phyloP scores from a whole-genome alignment of 2,113 vertebrate species.

The Raja brachyura region DNA sequence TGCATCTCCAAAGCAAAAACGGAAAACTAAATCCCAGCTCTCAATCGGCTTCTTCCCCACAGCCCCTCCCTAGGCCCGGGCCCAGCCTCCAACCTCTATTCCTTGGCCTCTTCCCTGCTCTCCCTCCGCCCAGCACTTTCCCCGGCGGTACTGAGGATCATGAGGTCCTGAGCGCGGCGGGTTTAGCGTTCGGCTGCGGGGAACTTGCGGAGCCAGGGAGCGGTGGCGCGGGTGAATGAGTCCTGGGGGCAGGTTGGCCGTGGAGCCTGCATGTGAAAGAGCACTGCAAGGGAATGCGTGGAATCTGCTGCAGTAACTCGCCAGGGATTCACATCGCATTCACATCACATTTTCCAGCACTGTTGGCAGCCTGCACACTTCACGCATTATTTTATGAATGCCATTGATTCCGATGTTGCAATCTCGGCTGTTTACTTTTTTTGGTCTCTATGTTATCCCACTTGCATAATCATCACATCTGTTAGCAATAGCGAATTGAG shows the following conservation, averaged over 20 bases:
- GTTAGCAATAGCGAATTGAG: not conserved
- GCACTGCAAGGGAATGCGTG: not conserved
- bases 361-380: not conserved
- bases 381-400: not conserved
- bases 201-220: not conserved
- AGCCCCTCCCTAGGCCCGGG: too few species aligned
- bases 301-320: not conserved
- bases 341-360: not conserved
- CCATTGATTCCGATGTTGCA: not conserved
- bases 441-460: conserved; percentile 3
- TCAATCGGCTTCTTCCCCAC: too few species aligned
- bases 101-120: not conserved
- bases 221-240: not conserved
- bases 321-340: not conserved
- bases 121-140: not conserved
- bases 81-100: too few species aligned
- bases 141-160: too few species aligned
- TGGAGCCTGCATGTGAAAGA: not conserved
- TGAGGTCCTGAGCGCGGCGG: too few species aligned
- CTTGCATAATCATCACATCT: not conserved
- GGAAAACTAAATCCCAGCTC: too few species aligned
- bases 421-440: not conserved
- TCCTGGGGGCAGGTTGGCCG: not conserved
- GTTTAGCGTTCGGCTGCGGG: not conserved
- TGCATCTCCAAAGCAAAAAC: too few species aligned